Evolutionary conservation across 2,888 invertebrate species (phyloP).

Genomic region (Meteorus cinctellus): DNA sequence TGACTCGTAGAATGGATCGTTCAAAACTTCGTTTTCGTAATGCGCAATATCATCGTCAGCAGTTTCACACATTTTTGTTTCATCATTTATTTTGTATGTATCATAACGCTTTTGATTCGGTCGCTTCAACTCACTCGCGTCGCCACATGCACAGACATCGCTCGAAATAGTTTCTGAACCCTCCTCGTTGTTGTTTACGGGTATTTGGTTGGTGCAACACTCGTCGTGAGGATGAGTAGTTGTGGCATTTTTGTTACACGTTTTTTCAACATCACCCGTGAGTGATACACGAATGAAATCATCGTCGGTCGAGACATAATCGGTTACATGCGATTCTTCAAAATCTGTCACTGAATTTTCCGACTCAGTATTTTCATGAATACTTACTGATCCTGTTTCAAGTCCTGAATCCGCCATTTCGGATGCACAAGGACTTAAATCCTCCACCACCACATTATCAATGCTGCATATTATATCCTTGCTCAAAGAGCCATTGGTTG

Average conservation of each 20-base stretch:
- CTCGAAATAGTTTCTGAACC: slow-evolving; percentile 36
- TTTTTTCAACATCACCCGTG: slow-evolving; percentile 49
- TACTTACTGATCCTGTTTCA: slow-evolving; percentile 72
- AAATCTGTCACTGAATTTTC: slow-evolving; percentile 70
- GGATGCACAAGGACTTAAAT: slow-evolving; percentile 61
- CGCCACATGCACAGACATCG: slow-evolving; percentile 36
- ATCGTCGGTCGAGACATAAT: slow-evolving; percentile 67
- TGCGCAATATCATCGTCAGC: slow-evolving; percentile 61
- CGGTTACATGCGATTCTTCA: slow-evolving; percentile 63
- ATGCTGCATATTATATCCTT: not conserved
- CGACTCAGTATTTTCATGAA: slow-evolving; percentile 71
- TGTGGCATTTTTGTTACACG: slow-evolving; percentile 44
- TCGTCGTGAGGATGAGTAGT: slow-evolving; percentile 33
- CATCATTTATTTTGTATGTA: slow-evolving; percentile 12
- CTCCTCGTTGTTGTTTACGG: slow-evolving; percentile 29
- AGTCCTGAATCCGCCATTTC: slow-evolving; percentile 73
- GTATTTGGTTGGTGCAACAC: slow-evolving; percentile 35
- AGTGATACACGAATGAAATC: slow-evolving; percentile 60
- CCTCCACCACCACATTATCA: slow-evolving; percentile 54
- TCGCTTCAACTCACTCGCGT: slow-evolving; percentile 32
- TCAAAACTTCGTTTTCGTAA: slow-evolving; percentile 65
- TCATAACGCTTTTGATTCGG: not conserved
- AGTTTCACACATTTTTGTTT: slow-evolving; percentile 15
- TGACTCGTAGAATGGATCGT: slow-evolving; percentile 67
- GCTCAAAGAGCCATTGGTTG: slow-evolving; percentile 28